phyloP scores from a whole-genome alignment of 1,140 invertebrate species.

The Micrasema longulum region DNA sequence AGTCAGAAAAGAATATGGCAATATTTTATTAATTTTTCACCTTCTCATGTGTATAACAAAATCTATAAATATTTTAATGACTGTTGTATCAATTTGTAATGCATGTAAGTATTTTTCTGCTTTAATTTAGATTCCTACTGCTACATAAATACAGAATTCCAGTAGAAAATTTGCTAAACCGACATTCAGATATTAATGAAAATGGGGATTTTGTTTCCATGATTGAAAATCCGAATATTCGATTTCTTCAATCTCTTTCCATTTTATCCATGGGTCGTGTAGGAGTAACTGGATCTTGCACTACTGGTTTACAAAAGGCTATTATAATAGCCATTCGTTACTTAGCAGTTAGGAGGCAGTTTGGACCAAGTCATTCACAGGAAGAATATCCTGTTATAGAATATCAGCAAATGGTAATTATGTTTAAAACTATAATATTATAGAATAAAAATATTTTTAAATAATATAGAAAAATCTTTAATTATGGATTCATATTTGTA shows the following conservation, averaged over 20 bases:
- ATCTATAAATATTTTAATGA: too few species aligned
- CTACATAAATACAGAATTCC: conserved; percentile 89
- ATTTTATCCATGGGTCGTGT: conserved; percentile 77
- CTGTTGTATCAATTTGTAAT: too few species aligned
- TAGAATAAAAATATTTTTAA: too few species aligned
- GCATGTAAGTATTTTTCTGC: too few species aligned
- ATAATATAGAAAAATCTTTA: too few species aligned
- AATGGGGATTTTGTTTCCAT: conserved; percentile 85
- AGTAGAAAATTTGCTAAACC: conserved; percentile 83
- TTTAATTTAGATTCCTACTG: conserved; percentile 77
- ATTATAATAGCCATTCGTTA: conserved; percentile 85
- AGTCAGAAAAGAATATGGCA: too few species aligned
- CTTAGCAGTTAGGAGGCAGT: conserved; percentile 84
- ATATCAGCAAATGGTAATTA: conserved; percentile 82
- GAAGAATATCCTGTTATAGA: conserved; percentile 84
- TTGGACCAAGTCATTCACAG: conserved; percentile 71
- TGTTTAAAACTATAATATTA: too few species aligned
- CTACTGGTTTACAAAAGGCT: conserved; percentile 74
- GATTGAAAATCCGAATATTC: conserved; percentile 80
- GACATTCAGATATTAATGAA: conserved; percentile 85
- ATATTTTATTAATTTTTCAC: too few species aligned
- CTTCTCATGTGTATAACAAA: too few species aligned
- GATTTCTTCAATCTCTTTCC: conserved; percentile 84
- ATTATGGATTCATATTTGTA: too few species aligned
- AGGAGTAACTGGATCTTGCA: conserved; percentile 68